Percentiles rank a stretch among this genome's conserved stretches.
phyloP scores from a whole-genome alignment of 2,797 vertebrate species.

The Apogon hyalosoma region DNA sequence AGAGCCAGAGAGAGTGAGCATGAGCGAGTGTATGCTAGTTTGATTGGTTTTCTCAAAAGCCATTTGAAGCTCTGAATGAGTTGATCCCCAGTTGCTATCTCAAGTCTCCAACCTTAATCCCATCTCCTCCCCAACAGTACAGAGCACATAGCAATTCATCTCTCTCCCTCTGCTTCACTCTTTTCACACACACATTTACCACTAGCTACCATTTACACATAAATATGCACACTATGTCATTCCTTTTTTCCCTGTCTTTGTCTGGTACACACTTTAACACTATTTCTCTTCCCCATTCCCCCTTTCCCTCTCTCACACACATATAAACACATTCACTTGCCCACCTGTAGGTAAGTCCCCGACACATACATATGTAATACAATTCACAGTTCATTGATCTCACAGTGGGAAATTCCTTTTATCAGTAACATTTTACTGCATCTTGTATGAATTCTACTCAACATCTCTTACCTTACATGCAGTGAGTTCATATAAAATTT shows the following conservation, averaged over 20 bases:
- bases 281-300: background rate
- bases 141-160: slow-evolving; percentile 62
- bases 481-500: slow-evolving; percentile 1
- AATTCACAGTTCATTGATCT: slow-evolving; percentile 34
- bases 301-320: background rate
- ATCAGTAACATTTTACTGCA: slow-evolving; percentile 13
- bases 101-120: slow-evolving; percentile 73
- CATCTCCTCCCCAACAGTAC: slow-evolving; percentile 49
- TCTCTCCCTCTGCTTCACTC: slow-evolving; percentile 28
- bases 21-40: slow-evolving; percentile 59
- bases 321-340: slow-evolving; percentile 3
- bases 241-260: slow-evolving; percentile 10
- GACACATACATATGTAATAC: slow-evolving; percentile 28
- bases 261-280: slow-evolving; percentile 12
- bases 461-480: background rate
- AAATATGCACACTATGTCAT: slow-evolving; percentile 43
- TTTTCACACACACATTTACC: slow-evolving; percentile 35
- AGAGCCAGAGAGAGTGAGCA: slow-evolving; percentile 22
- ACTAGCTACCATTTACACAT: slow-evolving; percentile 45
- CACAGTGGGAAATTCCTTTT: slow-evolving; percentile 13
- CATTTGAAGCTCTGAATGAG: slow-evolving; percentile 77
- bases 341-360: slow-evolving; percentile 15
- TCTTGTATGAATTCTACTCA: background rate
- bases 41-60: slow-evolving; percentile 79
- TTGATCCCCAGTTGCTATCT: slow-evolving; percentile 75